Evolutionary conservation across 1,140 invertebrate species (phyloP).

Genomic region (Zaprionus kolodkinae): DNA sequence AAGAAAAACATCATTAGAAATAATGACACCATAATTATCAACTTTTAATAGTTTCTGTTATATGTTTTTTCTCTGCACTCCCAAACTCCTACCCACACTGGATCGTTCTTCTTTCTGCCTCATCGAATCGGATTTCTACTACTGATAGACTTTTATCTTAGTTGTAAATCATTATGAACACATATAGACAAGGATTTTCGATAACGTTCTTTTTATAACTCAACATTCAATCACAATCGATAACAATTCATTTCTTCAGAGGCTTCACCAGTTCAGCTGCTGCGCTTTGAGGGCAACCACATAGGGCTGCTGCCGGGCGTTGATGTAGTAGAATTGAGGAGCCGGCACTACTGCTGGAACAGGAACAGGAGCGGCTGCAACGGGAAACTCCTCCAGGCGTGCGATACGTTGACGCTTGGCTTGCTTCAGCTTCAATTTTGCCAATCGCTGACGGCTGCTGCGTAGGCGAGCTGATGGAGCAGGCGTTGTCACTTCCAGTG

Average conservation of each 20-base stretch:
- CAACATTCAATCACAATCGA: not conserved
- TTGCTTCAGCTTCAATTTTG: constrained; percentile 55
- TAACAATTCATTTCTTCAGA: constrained; percentile 19
- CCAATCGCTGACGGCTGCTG: constrained; percentile 54
- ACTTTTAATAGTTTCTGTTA: too few relatives aligned
- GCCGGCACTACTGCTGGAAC: constrained; percentile 25
- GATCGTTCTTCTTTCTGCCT: too few relatives aligned
- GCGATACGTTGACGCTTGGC: constrained; percentile 52
- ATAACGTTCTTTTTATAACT: not conserved
- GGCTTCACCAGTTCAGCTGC: constrained; percentile 58
- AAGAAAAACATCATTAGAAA: too few relatives aligned
- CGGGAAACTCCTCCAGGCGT: constrained; percentile 65
- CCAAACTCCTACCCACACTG: too few relatives aligned
- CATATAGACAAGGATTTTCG: too few relatives aligned
- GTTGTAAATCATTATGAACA: too few relatives aligned
- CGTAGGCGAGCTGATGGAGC: constrained; percentile 53
- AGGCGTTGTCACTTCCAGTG: constrained; percentile 56
- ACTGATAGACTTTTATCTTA: too few relatives aligned
- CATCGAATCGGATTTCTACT: too few relatives aligned
- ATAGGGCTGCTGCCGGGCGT: constrained; percentile 45
- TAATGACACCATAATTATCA: too few relatives aligned
- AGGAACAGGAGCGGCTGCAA: constrained; percentile 26
- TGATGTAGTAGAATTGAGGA: constrained; percentile 60
- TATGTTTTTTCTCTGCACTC: too few relatives aligned
- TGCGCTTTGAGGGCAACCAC: constrained; percentile 3